A percentile compares a stretch with the other conserved stretches of the same genome.
phyloP scores from a whole-genome alignment of 2,797 vertebrate genomes.

The Hemibagrus guttatus region DNA sequence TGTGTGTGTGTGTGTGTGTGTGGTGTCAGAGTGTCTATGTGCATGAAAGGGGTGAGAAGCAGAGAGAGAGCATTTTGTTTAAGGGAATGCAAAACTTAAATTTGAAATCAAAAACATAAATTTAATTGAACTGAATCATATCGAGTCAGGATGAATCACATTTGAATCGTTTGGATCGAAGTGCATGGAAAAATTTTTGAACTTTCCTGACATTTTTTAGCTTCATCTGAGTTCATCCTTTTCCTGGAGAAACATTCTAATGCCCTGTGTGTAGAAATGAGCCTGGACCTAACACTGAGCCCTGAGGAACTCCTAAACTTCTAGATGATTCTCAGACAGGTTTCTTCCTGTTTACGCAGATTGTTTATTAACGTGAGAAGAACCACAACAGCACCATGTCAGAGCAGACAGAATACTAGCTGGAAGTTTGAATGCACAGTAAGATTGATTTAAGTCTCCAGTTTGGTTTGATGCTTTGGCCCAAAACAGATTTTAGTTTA shows the following conservation, averaged over 20 bases:
- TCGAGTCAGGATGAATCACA: not conserved
- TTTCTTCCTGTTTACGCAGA: not conserved
- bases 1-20: constrained; percentile 1
- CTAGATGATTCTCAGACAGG: not conserved
- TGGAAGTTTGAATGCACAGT: not conserved
- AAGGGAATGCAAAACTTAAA: not conserved
- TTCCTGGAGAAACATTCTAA: not conserved
- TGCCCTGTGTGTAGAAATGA: not conserved
- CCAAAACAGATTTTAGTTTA: not conserved
- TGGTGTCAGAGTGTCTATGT: not conserved
- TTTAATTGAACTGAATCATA: not conserved
- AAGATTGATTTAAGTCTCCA: not conserved
- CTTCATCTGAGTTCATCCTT: not conserved
- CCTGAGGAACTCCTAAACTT: not conserved
- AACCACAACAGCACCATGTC: not conserved
- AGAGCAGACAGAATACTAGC: not conserved
- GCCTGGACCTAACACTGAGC: not conserved
- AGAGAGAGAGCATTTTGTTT: not conserved
- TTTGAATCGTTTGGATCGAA: not conserved
- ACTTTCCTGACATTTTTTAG: not conserved
- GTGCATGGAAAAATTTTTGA: not conserved
- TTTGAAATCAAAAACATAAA: not conserved
- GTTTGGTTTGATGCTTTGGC: not conserved
- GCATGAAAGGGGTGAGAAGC: not conserved
- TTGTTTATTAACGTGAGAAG: not conserved